Percentiles rank a stretch among this genome's conserved stretches.
Evolutionary conservation across 2,888 invertebrate species (phyloP).

Genomic region (Lasioglossum leucozonium): DNA sequence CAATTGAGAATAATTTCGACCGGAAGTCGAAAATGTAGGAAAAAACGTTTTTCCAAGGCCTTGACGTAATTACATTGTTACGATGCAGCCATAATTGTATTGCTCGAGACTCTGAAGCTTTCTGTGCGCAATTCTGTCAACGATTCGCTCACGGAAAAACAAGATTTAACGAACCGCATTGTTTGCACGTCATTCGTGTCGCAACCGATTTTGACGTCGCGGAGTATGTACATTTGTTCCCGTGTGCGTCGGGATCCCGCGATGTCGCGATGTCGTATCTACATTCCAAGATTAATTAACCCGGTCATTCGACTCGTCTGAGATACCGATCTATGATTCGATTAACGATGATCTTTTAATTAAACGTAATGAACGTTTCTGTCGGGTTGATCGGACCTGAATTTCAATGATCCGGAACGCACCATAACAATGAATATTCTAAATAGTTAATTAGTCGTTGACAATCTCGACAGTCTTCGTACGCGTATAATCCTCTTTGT

Average conservation of each 20-base stretch:
- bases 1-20: conserved; percentile 35
- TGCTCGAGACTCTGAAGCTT: background rate
- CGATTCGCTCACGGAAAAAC: background rate
- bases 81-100: conserved; percentile 30
- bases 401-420: background rate
- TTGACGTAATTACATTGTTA: conserved; percentile 44
- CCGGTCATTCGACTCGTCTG: background rate
- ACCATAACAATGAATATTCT: background rate
- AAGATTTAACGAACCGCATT: background rate
- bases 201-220: background rate
- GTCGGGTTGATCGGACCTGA: background rate
- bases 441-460: background rate
- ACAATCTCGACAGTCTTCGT: background rate
- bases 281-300: conserved; percentile 32
- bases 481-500: background rate
- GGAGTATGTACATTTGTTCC: conserved; percentile 14
- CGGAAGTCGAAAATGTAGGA: conserved; percentile 44
- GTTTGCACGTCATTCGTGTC: background rate
- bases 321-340: conserved; percentile 19
- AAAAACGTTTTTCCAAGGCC: conserved; percentile 29
- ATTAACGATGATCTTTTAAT: conserved; percentile 31
- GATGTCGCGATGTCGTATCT: conserved; percentile 1
- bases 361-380: background rate
- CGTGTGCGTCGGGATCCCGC: conserved; percentile 14
- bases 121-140: background rate